Evolutionary conservation across 1,140 invertebrate genomes (phyloP), one percentile per base, ranked within the genome.

Genomic region (Akabosia matsudoensis): DNA sequence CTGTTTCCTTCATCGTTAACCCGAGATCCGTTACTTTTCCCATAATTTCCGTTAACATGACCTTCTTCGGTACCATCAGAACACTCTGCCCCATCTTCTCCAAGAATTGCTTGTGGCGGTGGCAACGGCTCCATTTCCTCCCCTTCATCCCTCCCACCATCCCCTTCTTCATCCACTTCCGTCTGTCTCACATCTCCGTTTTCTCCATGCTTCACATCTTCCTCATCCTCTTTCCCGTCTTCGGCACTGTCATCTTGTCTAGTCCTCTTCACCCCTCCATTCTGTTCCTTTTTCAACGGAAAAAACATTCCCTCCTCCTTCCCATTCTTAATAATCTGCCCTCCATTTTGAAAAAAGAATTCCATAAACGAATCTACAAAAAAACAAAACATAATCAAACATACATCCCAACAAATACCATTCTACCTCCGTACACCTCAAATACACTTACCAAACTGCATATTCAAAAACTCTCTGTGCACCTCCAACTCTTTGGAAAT

Each of bases 301-400:
- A 67, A 31, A 30, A 67, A 67, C 24, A 67, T 31, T 67, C 61
- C 61, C 7, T 67, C 61, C 13, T 67, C 61, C 10, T 67, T 7
- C 10, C 61, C 61, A 67, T 67, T 31, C 28, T 67, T 67, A n/a
- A 67, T 67, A 7, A 67, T 30, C 28, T 67, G 61, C 28, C 61
- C 61, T 67, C 61, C 61, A 30, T 67, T 67, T 67, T 67, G 61
- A n/a, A 67, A 67, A 3, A 67, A n/a, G 22, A 67, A 67, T 1
- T 67, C 61, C 61, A 67, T 67, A 30, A 67, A 67, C 1, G 61
- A 67, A 13, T 67, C 61, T 67, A 30, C 30, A 67, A 67, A 28
- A 61, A 3, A 61, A 14, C 16, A 61, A 61, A 14, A 7, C 37
- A 18, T 18, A 45, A 45, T 18, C 7, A 45, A 10, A 45, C n/a